phyloP scores from a whole-genome alignment of 2,888 invertebrate genomes.

The Calameuta idolon region DNA sequence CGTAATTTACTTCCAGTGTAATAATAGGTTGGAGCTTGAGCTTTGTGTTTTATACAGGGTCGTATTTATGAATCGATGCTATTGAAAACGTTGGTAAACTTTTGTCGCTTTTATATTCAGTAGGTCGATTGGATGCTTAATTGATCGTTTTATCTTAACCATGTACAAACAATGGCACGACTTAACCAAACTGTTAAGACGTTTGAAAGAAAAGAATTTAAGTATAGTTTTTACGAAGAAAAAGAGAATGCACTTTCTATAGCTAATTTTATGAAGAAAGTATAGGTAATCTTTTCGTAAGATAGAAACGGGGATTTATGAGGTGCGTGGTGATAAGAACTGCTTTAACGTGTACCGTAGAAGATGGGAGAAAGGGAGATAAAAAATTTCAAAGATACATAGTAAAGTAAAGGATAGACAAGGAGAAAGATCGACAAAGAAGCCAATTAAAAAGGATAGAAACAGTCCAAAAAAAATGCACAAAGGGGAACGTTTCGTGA shows the following conservation, averaged over 20 bases:
- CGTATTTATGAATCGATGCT: not conserved
- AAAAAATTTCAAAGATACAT: not conserved
- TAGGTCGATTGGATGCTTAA: not conserved
- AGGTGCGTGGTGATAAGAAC: not conserved
- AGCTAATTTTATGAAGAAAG: not conserved
- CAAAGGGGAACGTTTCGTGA: not conserved
- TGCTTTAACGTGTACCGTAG: not conserved
- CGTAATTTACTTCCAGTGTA: not conserved
- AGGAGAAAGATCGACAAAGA: not conserved
- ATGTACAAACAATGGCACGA: not conserved
- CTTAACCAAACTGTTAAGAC: not conserved
- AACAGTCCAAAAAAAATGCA: not conserved
- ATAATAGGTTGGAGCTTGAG: not conserved
- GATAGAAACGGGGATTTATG: not conserved
- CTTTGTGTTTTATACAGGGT: not conserved
- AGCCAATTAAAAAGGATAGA: not conserved
- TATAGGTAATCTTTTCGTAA: not conserved
- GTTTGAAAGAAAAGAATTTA: not conserved
- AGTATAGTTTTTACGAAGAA: not conserved
- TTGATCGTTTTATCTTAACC: not conserved
- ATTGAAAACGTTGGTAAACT: not conserved
- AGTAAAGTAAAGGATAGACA: not conserved
- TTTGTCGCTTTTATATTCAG: not conserved
- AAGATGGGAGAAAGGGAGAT: not conserved
- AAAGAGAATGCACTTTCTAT: not conserved